phyloP scores from a whole-genome alignment of 2,797 vertebrate genomes.

The Brotula barbata region DNA sequence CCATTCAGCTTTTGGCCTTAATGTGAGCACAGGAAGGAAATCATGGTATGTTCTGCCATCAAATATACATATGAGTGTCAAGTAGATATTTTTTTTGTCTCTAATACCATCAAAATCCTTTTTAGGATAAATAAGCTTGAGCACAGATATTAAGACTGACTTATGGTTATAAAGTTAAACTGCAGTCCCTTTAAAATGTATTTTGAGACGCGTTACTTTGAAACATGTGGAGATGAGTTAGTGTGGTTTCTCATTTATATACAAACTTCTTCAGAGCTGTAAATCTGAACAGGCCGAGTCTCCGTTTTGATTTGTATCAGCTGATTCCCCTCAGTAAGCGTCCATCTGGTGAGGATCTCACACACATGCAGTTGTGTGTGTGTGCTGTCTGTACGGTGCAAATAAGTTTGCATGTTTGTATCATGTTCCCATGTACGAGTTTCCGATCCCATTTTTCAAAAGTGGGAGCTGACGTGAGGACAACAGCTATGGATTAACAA shows the following conservation, averaged over 20 bases:
- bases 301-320: conserved; percentile 3
- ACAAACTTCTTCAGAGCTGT: conserved; percentile 4
- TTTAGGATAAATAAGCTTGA: no score
- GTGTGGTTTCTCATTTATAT: background rate
- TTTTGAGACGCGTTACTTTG: no score
- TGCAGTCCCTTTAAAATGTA: no score
- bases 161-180: no score
- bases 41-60: no score
- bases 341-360: background rate
- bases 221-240: no score
- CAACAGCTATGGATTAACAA: conserved; percentile 43
- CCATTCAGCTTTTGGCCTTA: no score
- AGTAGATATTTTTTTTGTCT: no score
- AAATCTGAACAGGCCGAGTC: conserved; percentile 10
- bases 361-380: background rate
- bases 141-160: no score
- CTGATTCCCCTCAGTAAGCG: background rate
- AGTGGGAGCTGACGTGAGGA: conserved; percentile 31
- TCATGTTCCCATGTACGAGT: conserved; percentile 48
- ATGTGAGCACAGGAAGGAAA: no score
- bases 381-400: background rate
- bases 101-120: no score
- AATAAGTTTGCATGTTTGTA: conserved; percentile 4
- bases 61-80: no score
- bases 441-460: conserved; percentile 45